These are phyloP conservation scores for Synanthedon andrenaeformis DNA, from an alignment of 2,888 invertebrate species.

Conservation along the genomic window DNA sequence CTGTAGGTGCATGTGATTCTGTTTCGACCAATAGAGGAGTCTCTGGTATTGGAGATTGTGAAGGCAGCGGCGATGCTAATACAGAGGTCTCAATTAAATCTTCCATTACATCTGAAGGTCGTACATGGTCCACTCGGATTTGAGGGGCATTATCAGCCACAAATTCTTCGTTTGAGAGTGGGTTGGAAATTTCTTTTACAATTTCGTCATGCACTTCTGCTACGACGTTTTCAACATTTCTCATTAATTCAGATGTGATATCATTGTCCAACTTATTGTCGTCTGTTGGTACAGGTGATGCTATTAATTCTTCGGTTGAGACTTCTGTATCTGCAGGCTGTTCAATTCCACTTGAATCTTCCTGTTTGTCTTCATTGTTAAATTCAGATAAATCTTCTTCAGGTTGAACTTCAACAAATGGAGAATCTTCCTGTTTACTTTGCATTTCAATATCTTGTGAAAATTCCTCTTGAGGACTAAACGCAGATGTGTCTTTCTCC, in stretches of 20 bases:
- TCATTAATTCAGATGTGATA: conserved; percentile 19
- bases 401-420: conserved; percentile 20
- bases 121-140: conserved; percentile 3
- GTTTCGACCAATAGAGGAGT: conserved; percentile 16
- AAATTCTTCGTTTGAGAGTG: conserved; percentile 14
- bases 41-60: conserved; percentile 13
- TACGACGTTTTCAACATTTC: conserved; percentile 16
- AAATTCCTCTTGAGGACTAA: conserved; percentile 44
- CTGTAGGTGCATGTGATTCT: conserved; percentile 10
- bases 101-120: conserved; percentile 6
- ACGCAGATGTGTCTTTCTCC: conserved; percentile 35
- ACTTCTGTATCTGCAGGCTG: conserved; percentile 11
- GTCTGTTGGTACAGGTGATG: conserved; percentile 14
- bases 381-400: not conserved
- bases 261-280: conserved; percentile 14
- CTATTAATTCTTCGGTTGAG: conserved; percentile 14
- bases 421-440: conserved; percentile 37
- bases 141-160: conserved; percentile 5
- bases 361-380: not conserved
- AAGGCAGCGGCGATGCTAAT: conserved; percentile 10
- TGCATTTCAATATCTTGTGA: conserved; percentile 51
- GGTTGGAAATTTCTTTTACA: conserved; percentile 5
- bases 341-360: not conserved
- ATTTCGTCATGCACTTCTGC: conserved; percentile 25
- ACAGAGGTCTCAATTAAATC: conserved; percentile 2